Evolutionary conservation across 1,140 invertebrate species (phyloP), one percentile per base, ranked within the genome.

Genomic region (Saccostrea echinata): DNA sequence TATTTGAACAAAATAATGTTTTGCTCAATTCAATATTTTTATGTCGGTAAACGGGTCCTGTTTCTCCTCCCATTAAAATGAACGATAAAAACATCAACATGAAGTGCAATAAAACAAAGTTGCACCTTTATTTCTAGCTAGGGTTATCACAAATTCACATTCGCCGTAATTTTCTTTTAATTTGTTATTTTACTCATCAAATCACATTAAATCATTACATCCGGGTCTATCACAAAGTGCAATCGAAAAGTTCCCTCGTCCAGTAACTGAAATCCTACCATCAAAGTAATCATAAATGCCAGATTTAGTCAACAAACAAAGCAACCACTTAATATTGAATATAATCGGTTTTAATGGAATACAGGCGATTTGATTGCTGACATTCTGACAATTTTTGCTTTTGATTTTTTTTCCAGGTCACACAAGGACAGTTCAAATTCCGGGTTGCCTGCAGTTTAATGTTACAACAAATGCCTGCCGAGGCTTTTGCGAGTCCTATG

Each of bases 401-500:
- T 30, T 30, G 24, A 12, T 30, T 30, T 27, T 27, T 30, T 51
- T 90, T 92, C 33, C 92, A 97, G 97, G 97, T 76, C 97, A 98
- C 93, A 97, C 97, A 0, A 95, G 97, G 88, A 97, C 96, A 89
- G 97, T 98, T 84, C 96, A 96, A 80, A 97, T 98, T 90, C 97
- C 97, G 0, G 97, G 97, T 91, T 98, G 97, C 94, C 96, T 98
- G 0, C 96, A 97, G 90, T 98, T 98, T 93, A 95, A 96, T 86
- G 97, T 98, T 90, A 97, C 97, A 13, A 98, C 97, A 24, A 98
- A 98, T 94, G 97, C 97, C 1, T 98, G 97, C 92, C 96, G 97
- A 84, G 97, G 97, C 0, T 98, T 96, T 95, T 98, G 98, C 94
- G 96, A 97, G 91, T 98, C 97, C 0, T 98, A 97, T 96, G 97